Percentiles rank a stretch among this genome's conserved stretches.
Evolutionary conservation across 2,797 vertebrate species (phyloP).

Genomic region (Chrysocyon brachyurus): DNA sequence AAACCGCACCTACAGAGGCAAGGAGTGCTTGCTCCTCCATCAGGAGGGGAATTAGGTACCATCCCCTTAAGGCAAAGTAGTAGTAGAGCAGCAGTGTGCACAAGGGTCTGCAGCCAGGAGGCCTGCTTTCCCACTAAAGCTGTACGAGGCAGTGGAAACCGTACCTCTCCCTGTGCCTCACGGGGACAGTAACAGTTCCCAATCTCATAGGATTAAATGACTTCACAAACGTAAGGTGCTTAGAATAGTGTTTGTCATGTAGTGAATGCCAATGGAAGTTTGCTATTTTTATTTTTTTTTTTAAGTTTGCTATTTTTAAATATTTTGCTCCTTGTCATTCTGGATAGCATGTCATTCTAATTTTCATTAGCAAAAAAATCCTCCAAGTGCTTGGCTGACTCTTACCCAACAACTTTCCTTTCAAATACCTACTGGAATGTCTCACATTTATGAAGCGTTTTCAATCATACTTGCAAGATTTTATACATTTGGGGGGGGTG

Average conservation of each 20-base stretch:
- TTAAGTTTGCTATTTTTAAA: not conserved
- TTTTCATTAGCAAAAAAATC: constrained; percentile 9
- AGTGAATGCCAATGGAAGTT: not conserved
- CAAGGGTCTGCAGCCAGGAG: not conserved
- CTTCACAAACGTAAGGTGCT: constrained; percentile 23
- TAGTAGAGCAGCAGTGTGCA: not conserved
- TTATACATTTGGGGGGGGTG: not conserved
- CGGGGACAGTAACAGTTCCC: not conserved
- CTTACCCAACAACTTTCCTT: constrained; percentile 51
- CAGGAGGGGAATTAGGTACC: not conserved
- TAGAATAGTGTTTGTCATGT: not conserved
- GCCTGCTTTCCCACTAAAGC: not conserved
- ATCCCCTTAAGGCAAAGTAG: not conserved
- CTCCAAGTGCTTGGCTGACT: not conserved
- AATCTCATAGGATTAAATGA: not conserved
- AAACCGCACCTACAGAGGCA: not conserved
- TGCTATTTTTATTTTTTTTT: not conserved
- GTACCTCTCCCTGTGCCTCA: not conserved
- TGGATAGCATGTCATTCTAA: not conserved
- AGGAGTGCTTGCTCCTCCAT: not conserved
- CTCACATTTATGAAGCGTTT: constrained; percentile 37
- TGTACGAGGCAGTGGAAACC: not conserved
- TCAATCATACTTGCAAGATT: not conserved
- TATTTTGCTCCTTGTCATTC: constrained; percentile 9
- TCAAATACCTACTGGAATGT: not conserved